Percentiles rank a stretch among this genome's conserved stretches.
phyloP scores from a whole-genome alignment of 1,140 invertebrate genomes.

The Diabrotica undecimpunctata region DNA sequence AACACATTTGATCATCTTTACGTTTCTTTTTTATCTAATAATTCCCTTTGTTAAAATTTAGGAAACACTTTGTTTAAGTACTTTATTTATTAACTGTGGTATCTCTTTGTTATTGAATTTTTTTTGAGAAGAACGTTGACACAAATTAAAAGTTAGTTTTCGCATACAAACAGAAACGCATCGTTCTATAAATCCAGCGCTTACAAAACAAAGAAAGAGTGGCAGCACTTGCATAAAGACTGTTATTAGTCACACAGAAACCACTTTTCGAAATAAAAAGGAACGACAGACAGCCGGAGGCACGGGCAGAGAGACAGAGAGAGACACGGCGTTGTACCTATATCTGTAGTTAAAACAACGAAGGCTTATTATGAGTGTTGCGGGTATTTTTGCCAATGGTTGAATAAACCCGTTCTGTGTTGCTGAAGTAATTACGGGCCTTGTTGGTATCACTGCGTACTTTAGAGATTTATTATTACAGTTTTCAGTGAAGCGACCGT shows the following conservation, averaged over 20 bases:
- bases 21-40: too few species aligned
- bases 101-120: too few species aligned
- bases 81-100: too few species aligned
- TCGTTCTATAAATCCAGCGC: too few species aligned
- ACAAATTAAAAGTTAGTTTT: too few species aligned
- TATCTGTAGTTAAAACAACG: neutral
- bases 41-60: too few species aligned
- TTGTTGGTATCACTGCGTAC: neutral
- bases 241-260: neutral
- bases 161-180: too few species aligned
- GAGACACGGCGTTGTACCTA: neutral
- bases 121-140: too few species aligned
- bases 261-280: neutral
- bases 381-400: conserved; percentile 9
- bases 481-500: neutral
- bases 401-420: conserved; percentile 12
- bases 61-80: too few species aligned
- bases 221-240: neutral
- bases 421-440: neutral
- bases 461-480: neutral
- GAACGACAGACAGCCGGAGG: neutral
- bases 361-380: neutral
- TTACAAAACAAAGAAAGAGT: too few species aligned
- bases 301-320: neutral
- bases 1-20: too few species aligned